phyloP scores from a whole-genome alignment of 2,888 invertebrate genomes.

The Melanophora roralis region DNA sequence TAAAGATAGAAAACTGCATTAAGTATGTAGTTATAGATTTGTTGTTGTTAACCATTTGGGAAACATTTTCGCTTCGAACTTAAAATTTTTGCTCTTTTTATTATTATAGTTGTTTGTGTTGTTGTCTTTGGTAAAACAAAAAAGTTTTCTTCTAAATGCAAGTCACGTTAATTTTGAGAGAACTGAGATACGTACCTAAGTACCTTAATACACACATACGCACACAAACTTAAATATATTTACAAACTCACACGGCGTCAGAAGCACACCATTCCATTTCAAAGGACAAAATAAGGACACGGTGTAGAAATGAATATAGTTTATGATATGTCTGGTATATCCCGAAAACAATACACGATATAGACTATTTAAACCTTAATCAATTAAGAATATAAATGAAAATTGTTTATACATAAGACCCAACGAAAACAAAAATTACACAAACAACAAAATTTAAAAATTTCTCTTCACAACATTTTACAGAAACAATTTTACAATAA shows the following conservation, averaged over 20 bases:
- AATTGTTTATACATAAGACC: no score
- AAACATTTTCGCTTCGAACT: conserved; percentile 49
- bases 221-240: neutral
- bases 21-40: neutral
- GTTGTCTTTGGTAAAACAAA: conserved; percentile 1
- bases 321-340: no score
- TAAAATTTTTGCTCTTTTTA: conserved; percentile 45
- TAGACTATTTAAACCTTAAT: no score
- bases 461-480: neutral
- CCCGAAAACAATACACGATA: no score
- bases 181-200: neutral
- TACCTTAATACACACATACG: neutral
- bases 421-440: no score
- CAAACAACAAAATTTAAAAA: neutral
- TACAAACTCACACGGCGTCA: conserved; percentile 3
- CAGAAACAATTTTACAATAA: conserved; percentile 1
- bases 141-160: conserved; percentile 51
- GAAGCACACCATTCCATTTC: neutral
- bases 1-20: no score
- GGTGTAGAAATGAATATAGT: no score
- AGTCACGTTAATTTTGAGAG: conserved; percentile 63
- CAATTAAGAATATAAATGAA: no score
- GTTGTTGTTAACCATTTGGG: conserved; percentile 43
- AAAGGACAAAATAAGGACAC: neutral
- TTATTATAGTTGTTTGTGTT: neutral